Percentiles rank a stretch among this genome's conserved stretches.
phyloP scores from a whole-genome alignment of 2,888 invertebrate species.

The Portevinia maculata region DNA sequence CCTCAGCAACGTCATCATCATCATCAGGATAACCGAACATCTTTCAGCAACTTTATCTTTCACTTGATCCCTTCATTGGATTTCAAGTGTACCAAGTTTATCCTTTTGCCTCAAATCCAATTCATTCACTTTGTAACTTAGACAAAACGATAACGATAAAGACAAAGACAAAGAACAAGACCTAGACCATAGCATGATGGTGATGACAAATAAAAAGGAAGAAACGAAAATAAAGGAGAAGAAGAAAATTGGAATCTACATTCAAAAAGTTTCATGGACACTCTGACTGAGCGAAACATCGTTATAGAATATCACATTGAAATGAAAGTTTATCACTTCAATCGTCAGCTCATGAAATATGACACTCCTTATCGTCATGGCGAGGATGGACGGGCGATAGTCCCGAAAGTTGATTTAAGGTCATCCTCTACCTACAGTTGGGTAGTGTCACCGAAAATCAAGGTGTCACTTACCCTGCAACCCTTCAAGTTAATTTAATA shows the following conservation, averaged over 20 bases:
- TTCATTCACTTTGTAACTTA: conserved; percentile 71
- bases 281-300: conserved; percentile 36
- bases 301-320: conserved; percentile 68
- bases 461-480: conserved; percentile 36
- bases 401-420: conserved; percentile 14
- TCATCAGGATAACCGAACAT: conserved; percentile 38
- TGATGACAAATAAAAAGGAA: background rate
- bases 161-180: conserved; percentile 16
- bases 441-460: conserved; percentile 41
- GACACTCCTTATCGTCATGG: conserved; percentile 24
- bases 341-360: conserved; percentile 70
- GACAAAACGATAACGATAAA: conserved; percentile 52
- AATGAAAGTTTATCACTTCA: conserved; percentile 69
- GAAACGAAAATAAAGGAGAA: background rate
- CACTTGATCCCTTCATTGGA: conserved; percentile 71
- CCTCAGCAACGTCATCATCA: conserved; percentile 1
- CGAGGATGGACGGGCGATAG: background rate
- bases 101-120: conserved; percentile 66
- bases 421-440: conserved; percentile 9
- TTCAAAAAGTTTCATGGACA: conserved; percentile 67
- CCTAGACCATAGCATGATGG: background rate
- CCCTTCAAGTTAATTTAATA: conserved; percentile 53
- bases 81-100: conserved; percentile 67
- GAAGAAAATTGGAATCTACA: conserved; percentile 63
- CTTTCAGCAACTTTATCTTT: conserved; percentile 47